Evolutionary conservation across 1,140 invertebrate genomes (phyloP).

Genomic region (Heliconius himera): DNA sequence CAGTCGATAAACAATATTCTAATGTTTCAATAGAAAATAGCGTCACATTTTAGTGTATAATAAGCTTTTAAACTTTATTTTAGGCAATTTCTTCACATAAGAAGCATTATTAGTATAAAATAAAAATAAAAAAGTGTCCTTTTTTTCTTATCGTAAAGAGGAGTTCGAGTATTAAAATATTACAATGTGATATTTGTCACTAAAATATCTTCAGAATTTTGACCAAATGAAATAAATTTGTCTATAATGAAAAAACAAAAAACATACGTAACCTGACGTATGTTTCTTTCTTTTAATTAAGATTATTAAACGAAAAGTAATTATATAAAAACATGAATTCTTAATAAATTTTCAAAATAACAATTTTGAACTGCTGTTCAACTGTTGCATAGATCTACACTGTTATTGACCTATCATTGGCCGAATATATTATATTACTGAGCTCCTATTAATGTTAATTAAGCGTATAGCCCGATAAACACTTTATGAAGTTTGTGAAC

Average conservation of each 20-base stretch:
- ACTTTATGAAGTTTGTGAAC: too few relatives aligned
- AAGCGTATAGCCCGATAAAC: neutral
- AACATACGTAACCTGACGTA: too few relatives aligned
- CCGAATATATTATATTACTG: neutral
- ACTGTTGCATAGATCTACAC: neutral
- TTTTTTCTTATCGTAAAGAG: neutral
- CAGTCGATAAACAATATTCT: conserved; percentile 6
- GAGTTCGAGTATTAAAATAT: neutral
- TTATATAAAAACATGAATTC: too few relatives aligned
- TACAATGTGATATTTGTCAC: neutral
- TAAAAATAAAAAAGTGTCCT: neutral
- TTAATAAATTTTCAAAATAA: too few relatives aligned
- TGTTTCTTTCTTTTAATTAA: too few relatives aligned
- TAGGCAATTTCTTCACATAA: neutral
- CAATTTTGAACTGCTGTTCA: neutral
- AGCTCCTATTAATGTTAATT: neutral
- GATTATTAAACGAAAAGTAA: too few relatives aligned
- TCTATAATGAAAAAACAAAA: too few relatives aligned
- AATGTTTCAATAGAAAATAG: neutral
- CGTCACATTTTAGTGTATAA: neutral
- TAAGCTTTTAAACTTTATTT: neutral
- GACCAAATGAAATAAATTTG: neutral
- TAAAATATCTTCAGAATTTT: neutral
- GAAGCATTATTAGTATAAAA: neutral
- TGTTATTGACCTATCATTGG: neutral